phyloP scores from a whole-genome alignment of 2,113 vertebrate species.

The Lipophrys pholis region DNA sequence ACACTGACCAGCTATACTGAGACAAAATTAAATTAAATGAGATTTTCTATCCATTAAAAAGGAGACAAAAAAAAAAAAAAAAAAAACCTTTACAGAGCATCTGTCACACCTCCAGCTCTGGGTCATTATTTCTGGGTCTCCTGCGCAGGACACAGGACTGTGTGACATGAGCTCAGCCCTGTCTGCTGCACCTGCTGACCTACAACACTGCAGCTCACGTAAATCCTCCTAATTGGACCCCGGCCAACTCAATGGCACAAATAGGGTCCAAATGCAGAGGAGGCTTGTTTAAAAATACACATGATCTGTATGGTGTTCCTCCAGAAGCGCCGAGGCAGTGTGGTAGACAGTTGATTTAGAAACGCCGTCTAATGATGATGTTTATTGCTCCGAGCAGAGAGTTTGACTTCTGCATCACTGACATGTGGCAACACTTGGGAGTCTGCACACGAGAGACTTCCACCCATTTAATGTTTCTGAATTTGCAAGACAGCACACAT shows the following conservation, averaged over 20 bases:
- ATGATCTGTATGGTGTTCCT: conserved; percentile 12
- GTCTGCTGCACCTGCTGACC: conserved; percentile 54
- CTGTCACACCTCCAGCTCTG: conserved; percentile 13
- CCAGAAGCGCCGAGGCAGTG: background rate
- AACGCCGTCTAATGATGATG: conserved; percentile 39
- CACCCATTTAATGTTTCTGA: too few species aligned
- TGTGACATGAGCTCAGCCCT: conserved; percentile 39
- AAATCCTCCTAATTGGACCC: conserved; percentile 64
- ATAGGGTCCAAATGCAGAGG: background rate
- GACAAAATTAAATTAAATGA: conserved; percentile 15
- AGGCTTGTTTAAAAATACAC: conserved; percentile 42
- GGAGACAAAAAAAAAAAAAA: background rate
- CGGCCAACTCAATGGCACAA: conserved; percentile 23
- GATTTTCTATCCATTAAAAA: conserved; percentile 22
- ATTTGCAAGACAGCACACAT: too few species aligned
- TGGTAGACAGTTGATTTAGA: background rate
- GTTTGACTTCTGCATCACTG: background rate
- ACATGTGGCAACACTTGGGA: background rate
- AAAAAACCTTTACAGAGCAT: background rate
- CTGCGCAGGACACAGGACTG: conserved; percentile 7
- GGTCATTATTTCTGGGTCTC: conserved; percentile 15
- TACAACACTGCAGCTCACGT: conserved; percentile 31
- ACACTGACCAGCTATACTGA: conserved; percentile 6
- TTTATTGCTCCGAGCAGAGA: conserved; percentile 31
- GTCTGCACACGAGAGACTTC: too few species aligned